Base-by-base conservation (phyloP, 2,888 invertebrate genomes). In the Sphaeridia pumilis region DNA sequence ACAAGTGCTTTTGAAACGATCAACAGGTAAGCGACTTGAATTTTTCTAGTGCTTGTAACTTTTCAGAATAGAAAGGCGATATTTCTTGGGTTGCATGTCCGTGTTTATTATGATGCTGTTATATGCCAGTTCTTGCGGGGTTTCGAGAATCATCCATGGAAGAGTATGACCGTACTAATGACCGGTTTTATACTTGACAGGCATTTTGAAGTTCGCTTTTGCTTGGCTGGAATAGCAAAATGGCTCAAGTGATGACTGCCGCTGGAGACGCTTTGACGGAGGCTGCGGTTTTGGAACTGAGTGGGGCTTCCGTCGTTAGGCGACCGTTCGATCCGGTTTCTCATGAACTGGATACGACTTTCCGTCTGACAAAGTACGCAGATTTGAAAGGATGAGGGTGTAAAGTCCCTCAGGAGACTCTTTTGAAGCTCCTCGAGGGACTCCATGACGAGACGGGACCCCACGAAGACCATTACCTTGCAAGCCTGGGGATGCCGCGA, bases 321-420 rank as follows among this genome's bases (percentile, higher is more conserved):
- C 79, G 85, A 69, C 75, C 75, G 54, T 81, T 81, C 68, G 77
- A 79, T 70, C 92, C 93, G 66, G 81, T 83, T 66, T 85, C 84
- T 65, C 87, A 90, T 73, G 90, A 89, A 70, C 78, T 94, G 73
- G 86, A 89, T 71, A 79, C 84, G 45, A 84, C 84, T 74, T 95
- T 95, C 78, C 83, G 90, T 61, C 76, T 95, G 78, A 87, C 72
- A 66, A 82, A 89, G 61, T 93, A 90, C 71, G 86, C 90, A 58
- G 90, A 92, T 73, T 75, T 92, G 66, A 89, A 89, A 75, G 92
- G 90, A 73, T 84, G 90, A 74, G 90, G 90, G 70, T 92, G 90
- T 74, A 92, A 92, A 75, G 90, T 92, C 69, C 89, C 89, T 63
- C 92, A 89, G 73, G 88, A 89, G 75, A 87, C 87, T 55, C 76